These are phyloP conservation scores for Larimichthys crocea DNA, from an alignment of 2,113 vertebrate species.

Conservation along the genomic window DNA sequence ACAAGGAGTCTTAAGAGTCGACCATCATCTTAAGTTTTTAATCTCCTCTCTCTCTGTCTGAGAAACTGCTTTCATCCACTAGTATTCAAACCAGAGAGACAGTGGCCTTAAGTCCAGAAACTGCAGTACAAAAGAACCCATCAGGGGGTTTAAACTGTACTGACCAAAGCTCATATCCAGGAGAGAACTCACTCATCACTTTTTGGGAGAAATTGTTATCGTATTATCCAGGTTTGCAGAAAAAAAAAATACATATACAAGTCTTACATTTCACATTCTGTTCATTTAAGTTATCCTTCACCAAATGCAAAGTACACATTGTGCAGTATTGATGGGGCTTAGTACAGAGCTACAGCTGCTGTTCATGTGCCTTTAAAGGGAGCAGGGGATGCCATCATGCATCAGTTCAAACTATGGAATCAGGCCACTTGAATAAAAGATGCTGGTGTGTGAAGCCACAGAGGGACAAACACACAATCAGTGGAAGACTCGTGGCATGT, in stretches of 20 bases:
- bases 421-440: slow-evolving; percentile 70
- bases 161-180: not conserved
- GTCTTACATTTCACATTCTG: not conserved
- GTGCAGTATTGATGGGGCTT: slow-evolving; percentile 43
- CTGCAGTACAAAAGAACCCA: slow-evolving; percentile 30
- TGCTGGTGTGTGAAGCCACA: slow-evolving; percentile 38
- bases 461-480: slow-evolving; percentile 10
- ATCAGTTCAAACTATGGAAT: slow-evolving; percentile 72
- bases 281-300: not conserved
- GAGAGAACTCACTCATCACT: not conserved
- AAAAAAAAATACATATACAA: not conserved
- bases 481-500: not conserved
- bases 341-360: slow-evolving; percentile 22
- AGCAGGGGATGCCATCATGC: slow-evolving; percentile 60
- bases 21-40: slow-evolving; percentile 46
- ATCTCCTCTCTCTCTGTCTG: slow-evolving; percentile 48
- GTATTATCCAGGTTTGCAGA: slow-evolving; percentile 16
- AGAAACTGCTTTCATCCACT: slow-evolving; percentile 22
- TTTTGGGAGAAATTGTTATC: not conserved
- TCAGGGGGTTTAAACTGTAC: slow-evolving; percentile 11
- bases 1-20: slow-evolving; percentile 19
- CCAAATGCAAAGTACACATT: not conserved
- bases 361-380: slow-evolving; percentile 43
- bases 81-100: slow-evolving; percentile 17
- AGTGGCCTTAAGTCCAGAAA: slow-evolving; percentile 23